Base-by-base conservation (phyloP, 2,113 vertebrate genomes). In the Todiramphus saurophagus region DNA sequence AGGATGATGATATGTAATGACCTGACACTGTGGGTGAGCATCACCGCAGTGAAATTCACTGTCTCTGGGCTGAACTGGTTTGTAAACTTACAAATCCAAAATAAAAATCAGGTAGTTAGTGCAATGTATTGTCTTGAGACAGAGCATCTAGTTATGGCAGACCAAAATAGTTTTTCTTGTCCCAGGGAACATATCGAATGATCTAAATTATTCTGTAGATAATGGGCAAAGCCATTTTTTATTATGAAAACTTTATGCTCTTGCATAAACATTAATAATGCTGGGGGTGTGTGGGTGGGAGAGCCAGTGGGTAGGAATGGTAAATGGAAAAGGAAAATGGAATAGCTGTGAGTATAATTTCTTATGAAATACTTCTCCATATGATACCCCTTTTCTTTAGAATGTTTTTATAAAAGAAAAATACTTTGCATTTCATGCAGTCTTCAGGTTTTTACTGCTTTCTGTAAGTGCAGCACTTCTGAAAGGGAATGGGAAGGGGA, bases 201-300 rank as follows among this genome's bases (percentile, higher is more conserved):
- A 77, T 39, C 28, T 33, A 5, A 64, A 56, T 90, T 84, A 75
- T 87, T 89, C 56, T 79, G 9, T 56, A 79, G 68, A 64, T 48
- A 87, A 94, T 92, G 89, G 77, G 73, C 69, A 64, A 70, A 96
- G 64, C 0, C 58, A 43, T 86, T 95, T 59, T 91, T 90, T 84
- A 55, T 95, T 89, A 41, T 58, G 53, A 81, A 88, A 89, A 94
- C 80, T 60, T 94, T 14, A 44, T 95, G 88, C 39, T 92, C 53
- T 95, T 96, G 94, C 64, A 64, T 60, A 68, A 93, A 31, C 1
- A 0, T 79, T 92, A 95, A 75, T 93, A 92, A 70, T 75, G 48
- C 53, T 77, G 48, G 41, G 56, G 59, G 1, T 56, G 51, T 63
- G 96, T 83, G 83, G 73, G 96, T 83, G 83, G 88, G 76, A 93